phyloP scores from a whole-genome alignment of 2,888 invertebrate genomes.

The Protodeltote pygarga region DNA sequence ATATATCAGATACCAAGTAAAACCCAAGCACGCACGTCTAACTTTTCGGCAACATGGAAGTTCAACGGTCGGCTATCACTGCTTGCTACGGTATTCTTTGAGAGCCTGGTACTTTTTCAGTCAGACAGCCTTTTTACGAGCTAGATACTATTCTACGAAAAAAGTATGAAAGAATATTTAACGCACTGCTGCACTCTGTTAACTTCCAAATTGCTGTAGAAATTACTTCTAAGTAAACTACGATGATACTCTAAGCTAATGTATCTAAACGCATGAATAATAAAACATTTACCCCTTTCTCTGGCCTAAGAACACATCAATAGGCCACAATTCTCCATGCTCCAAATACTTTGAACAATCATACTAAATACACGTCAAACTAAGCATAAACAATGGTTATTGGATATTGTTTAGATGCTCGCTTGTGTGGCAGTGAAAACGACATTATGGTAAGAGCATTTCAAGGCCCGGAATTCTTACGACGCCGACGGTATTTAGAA shows the following conservation, averaged over 20 bases:
- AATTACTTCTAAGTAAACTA: slow-evolving; percentile 14
- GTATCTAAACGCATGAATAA: slow-evolving; percentile 30
- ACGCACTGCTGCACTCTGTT: background rate
- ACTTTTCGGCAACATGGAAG: no score
- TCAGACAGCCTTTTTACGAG: no score
- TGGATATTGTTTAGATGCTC: slow-evolving; percentile 34
- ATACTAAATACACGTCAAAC: slow-evolving; percentile 39
- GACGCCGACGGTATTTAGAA: slow-evolving; percentile 27
- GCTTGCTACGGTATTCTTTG: no score
- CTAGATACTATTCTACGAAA: background rate
- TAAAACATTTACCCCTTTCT: slow-evolving; percentile 11
- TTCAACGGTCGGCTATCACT: no score
- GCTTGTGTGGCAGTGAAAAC: slow-evolving; percentile 31
- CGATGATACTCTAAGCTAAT: slow-evolving; percentile 19
- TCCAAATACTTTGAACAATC: slow-evolving; percentile 41
- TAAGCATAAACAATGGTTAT: slow-evolving; percentile 47
- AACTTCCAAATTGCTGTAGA: slow-evolving; percentile 10
- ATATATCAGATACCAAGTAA: no score
- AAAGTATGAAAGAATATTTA: background rate
- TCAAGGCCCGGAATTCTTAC: slow-evolving; percentile 32
- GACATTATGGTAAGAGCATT: slow-evolving; percentile 28
- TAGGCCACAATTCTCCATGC: slow-evolving; percentile 40
- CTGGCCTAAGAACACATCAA: slow-evolving; percentile 3
- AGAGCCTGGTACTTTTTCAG: no score
- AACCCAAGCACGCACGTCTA: no score